Evolutionary conservation across 2,888 invertebrate genomes (phyloP).

Genomic region (Podotricha telesiphe): DNA sequence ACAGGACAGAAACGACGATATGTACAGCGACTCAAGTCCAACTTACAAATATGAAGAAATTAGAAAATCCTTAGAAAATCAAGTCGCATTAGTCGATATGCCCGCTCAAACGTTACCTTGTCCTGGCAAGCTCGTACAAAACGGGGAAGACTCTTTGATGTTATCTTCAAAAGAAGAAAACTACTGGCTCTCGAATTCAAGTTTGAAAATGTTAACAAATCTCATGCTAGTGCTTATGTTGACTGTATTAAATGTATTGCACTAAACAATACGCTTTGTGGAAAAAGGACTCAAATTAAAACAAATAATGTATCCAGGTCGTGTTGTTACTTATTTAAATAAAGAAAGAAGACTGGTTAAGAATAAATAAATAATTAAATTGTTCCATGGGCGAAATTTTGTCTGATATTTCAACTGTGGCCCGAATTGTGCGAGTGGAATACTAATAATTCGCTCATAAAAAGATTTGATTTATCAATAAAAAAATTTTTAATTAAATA

Average conservation of each 20-base stretch:
- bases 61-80: slow-evolving; percentile 56
- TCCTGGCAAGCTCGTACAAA: slow-evolving; percentile 59
- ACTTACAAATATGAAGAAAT: slow-evolving; percentile 62
- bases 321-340: slow-evolving; percentile 42
- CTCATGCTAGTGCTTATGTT: slow-evolving; percentile 54
- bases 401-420: slow-evolving; percentile 20
- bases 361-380: slow-evolving; percentile 67
- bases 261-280: slow-evolving; percentile 42
- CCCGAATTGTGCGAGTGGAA: slow-evolving; percentile 20
- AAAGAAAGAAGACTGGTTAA: slow-evolving; percentile 74
- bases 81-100: slow-evolving; percentile 63
- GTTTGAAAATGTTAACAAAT: slow-evolving; percentile 54
- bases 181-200: slow-evolving; percentile 65
- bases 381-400: slow-evolving; percentile 47
- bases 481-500: slow-evolving; percentile 14
- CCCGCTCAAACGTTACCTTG: slow-evolving; percentile 66
- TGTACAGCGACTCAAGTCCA: slow-evolving; percentile 56
- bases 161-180: slow-evolving; percentile 73
- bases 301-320: slow-evolving; percentile 37
- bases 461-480: slow-evolving; percentile 7
- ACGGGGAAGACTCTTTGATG: slow-evolving; percentile 75
- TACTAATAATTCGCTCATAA: slow-evolving; percentile 13
- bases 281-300: no score
- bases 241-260: slow-evolving; percentile 50
- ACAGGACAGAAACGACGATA: slow-evolving; percentile 58